Base-by-base conservation (phyloP, 2,888 invertebrate genomes). In the Drosophila maculinotata region DNA sequence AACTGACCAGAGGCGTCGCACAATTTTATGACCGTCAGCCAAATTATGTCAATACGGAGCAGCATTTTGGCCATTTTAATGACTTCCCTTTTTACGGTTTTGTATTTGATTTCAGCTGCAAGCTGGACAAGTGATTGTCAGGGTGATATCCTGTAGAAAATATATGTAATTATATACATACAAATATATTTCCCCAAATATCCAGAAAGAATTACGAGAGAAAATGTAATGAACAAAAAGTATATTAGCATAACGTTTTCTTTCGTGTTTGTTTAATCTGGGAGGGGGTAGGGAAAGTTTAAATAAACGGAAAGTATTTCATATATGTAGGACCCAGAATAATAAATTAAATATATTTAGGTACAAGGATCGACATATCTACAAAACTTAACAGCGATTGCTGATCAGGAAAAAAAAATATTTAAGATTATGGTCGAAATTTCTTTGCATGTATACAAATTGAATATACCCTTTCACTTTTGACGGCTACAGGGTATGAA, bases 51-150 rank as follows among this genome's bases (percentile, higher is more conserved):
- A 65, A 54, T 36, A 42, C 26, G 9, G 3, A 20, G 33, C 36
- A 48, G 36, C 42, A 63, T 63, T 36, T 60, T 36, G 26, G 31
- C 28, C 26, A 44, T 25, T 64, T 72, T 64, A 64, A 64, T 64
- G 52, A 49, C 48, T 41, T 25, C 31, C 33, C 9, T 26, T 60
- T 60, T 45, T 36, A 48, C 35, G 58, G 51, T 35, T 39, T 48
- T 58, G 20, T 23, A 54, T 53, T 62, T 60, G 56, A 36, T 33
- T 52, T 52, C 20, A 15, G 3, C 33, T 17, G 36, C n/a, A 14
- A 5, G 7, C n/a, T 7, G 1, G 12, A 20, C 1, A 30, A 12
- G 15, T 36, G 15, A 1, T 6, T 3, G 17, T 17, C 36, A 10
- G 1, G 17, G 9, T 2, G 14, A 52, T 42, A 42, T 23, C 3